Base-by-base conservation (phyloP, 1,140 invertebrate genomes). In the Babylonia areolata region DNA sequence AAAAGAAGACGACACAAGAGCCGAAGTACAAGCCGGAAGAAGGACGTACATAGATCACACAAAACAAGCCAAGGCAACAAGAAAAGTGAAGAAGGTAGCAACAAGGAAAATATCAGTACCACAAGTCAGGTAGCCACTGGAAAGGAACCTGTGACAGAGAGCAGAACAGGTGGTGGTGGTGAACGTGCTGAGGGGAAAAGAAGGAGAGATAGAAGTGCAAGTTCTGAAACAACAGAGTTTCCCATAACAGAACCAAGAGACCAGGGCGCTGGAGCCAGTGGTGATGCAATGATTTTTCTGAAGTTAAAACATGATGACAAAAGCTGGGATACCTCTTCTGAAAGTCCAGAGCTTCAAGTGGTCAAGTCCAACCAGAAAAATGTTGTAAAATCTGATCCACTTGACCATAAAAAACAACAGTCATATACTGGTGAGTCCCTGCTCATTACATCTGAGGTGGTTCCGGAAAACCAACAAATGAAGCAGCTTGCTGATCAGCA, bases 31-130 rank as follows among this genome's bases (percentile, higher is more conserved):
- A 77, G 75, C 20, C 35, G 6, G 31, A 69, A 85, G 73, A 84
- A 85, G 58, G 81, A 87, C 54, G 15, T 73, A 17, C 77, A 89
- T 35, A 77, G 71, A 64, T 85, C 86, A 40, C 75, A 84, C 79
- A 81, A 58, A 71, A 46, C 78, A 33, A 87, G 77, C 31, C 75
- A 80, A 40, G 79, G 33, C n/a, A 78, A 40, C n/a, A n/a, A n/a
- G n/a, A n/a, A n/a, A 71, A 81, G 80, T 17, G 69, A 28, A 77
- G 82, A 84, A 85, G 54, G 39, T 77, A 31, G 42, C 64, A 82
- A 69, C n/a, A 37, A 54, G 39, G 42, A 79, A 77, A n/a, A 64
- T 11, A 64, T 12, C 28, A 64, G 28, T 64, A 23, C 31, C 40
- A 51, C 37, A 39, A 42, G 3, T 9, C 31, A 39, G 39, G 33